These are phyloP conservation scores for Eucera pruinosa DNA, from an alignment of 2,888 invertebrate genomes.

Conservation along the genomic window DNA sequence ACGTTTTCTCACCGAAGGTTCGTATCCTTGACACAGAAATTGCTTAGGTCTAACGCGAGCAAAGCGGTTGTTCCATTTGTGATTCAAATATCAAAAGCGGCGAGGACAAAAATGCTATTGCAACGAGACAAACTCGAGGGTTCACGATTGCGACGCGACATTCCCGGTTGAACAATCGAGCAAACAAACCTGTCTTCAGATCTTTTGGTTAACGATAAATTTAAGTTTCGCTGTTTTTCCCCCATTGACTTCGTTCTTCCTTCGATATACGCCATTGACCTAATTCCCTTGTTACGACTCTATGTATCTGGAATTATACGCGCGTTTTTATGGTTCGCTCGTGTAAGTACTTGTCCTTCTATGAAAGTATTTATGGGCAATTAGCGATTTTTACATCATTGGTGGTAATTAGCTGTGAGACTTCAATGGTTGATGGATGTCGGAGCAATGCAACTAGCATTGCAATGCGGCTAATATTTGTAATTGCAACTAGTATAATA, in stretches of 20 bases:
- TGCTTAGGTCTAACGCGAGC: conserved; percentile 42
- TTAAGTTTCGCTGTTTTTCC: background rate
- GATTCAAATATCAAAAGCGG: conserved; percentile 67
- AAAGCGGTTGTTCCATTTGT: conserved; percentile 66
- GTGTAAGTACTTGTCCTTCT: background rate
- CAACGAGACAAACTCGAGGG: conserved; percentile 33
- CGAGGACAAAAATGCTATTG: conserved; percentile 49
- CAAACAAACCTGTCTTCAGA: conserved; percentile 5
- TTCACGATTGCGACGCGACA: conserved; percentile 26
- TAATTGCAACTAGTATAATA: no score
- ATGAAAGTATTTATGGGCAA: conserved; percentile 6
- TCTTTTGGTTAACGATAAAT: no score
- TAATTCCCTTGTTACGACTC: conserved; percentile 1
- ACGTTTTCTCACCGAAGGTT: conserved; percentile 61
- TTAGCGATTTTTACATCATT: background rate
- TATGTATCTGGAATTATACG: background rate
- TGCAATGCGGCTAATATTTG: no score
- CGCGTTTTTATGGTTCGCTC: background rate
- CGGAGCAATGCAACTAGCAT: no score
- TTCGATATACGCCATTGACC: conserved; percentile 17
- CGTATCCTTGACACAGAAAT: conserved; percentile 75
- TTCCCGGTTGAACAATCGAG: conserved; percentile 33
- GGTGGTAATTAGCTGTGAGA: background rate
- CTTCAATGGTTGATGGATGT: no score
- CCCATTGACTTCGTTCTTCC: background rate